Percentiles rank a stretch among this genome's conserved stretches.
phyloP scores from a whole-genome alignment of 2,888 invertebrate species.

The Corythucha ciliata region DNA sequence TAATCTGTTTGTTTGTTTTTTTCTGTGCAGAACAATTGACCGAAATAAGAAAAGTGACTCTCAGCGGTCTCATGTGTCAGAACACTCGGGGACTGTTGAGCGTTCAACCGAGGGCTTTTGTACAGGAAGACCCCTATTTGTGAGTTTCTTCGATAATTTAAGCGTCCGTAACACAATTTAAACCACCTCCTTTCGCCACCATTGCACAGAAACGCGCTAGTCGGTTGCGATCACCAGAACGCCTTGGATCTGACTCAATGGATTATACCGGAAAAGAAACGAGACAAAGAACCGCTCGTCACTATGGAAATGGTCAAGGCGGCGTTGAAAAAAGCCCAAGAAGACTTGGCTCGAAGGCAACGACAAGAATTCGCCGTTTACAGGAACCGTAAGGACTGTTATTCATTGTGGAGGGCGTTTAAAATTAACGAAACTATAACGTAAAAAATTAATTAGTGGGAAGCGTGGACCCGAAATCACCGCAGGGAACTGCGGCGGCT shows the following conservation, averaged over 20 bases:
- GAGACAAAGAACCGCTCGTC: slow-evolving; percentile 49
- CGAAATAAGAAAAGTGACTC: slow-evolving; percentile 67
- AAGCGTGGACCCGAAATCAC: slow-evolving; percentile 75
- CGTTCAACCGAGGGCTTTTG: slow-evolving; percentile 78
- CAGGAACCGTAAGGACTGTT: slow-evolving; percentile 53
- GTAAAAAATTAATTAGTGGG: slow-evolving; percentile 47
- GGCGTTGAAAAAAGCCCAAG: slow-evolving; percentile 69
- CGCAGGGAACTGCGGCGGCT: slow-evolving; percentile 77
- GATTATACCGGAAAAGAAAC: slow-evolving; percentile 43
- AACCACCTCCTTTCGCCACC: no score
- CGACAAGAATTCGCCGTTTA: slow-evolving; percentile 74
- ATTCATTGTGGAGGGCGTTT: not conserved
- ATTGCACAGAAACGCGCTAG: slow-evolving; percentile 53
- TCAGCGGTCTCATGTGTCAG: slow-evolving; percentile 70
- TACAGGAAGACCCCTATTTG: slow-evolving; percentile 75
- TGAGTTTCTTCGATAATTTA: slow-evolving; percentile 45
- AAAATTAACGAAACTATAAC: not conserved
- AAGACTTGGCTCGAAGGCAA: slow-evolving; percentile 62
- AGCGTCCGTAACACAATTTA: not conserved
- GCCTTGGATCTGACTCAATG: slow-evolving; percentile 60
- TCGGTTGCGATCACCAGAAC: slow-evolving; percentile 63
- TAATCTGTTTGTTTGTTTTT: not conserved
- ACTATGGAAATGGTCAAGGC: slow-evolving; percentile 61
- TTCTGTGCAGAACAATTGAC: slow-evolving; percentile 56
- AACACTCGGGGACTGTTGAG: slow-evolving; percentile 57